Conservation (phyloP, 1,140 invertebrate genomes). For the Homarus americanus region DNA sequence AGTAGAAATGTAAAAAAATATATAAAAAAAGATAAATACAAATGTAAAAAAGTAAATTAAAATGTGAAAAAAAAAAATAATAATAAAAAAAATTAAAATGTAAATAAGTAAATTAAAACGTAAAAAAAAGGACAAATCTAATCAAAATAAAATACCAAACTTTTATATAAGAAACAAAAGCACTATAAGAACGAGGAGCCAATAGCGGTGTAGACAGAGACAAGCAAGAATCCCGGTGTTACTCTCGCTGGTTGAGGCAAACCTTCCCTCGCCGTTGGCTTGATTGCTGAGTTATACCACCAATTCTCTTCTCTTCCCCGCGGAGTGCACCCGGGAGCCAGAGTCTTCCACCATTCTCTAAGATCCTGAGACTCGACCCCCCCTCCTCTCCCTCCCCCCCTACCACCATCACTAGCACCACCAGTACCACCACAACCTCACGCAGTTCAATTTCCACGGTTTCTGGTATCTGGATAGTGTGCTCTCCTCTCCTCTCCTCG, state of each 20-base stretch:
- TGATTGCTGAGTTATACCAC: conserved; percentile 1
- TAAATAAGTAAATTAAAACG: background rate
- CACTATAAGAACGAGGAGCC: too few relatives aligned
- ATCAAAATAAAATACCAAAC: too few relatives aligned
- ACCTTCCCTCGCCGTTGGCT: background rate
- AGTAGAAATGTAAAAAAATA: too few relatives aligned
- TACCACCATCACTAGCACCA: too few relatives aligned
- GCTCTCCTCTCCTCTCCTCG: background rate
- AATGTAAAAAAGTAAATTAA: too few relatives aligned
- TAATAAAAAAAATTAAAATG: background rate
- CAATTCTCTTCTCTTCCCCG: background rate
- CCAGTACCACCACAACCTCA: too few relatives aligned
- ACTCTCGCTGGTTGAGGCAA: background rate
- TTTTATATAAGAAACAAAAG: too few relatives aligned
- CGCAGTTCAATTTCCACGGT: background rate
- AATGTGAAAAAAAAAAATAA: too few relatives aligned
- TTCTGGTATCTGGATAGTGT: background rate
- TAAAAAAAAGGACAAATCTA: too few relatives aligned
- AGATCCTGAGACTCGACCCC: background rate
- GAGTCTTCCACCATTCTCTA: background rate
- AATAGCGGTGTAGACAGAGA: too few relatives aligned
- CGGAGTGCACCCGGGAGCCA: background rate
- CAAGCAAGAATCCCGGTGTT: background rate
- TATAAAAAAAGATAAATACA: too few relatives aligned
- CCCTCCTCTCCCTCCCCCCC: too few relatives aligned